Evolutionary conservation across 35 echinoderm and acorn worm genomes (phyloP), one percentile per base, ranked within the genome.

Genomic region (Apostichopus japonicus): DNA sequence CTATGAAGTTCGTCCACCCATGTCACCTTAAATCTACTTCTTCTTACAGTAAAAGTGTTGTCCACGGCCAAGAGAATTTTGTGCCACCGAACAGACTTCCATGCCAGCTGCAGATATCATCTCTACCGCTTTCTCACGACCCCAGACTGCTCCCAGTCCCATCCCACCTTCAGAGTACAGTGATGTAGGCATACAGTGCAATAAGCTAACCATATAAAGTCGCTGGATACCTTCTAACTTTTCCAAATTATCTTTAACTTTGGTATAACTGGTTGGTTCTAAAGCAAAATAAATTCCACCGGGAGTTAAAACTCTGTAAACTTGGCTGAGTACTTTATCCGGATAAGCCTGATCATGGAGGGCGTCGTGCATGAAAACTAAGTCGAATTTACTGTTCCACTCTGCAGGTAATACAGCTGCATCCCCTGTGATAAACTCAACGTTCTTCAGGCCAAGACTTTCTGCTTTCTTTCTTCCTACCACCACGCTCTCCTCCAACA

Each of bases 101-200:
- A 99, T 88, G 6, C 93, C 95, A 78, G 55, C 57, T 77, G 79
- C 79, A 19, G 79, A 15, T 2, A 99, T 33, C 79, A 93, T 93
- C 22, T 96, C 84, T 1, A 70, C 24, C 5, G 91, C 92, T 55
- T 91, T 91, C 77, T 99, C 97, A 59, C 78, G 84, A 10, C 97
- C 97, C 97, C 97, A 99, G n/a, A 81, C 65, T 56, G 93, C 92
- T 0, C 97, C 97, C 23, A 99, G 71, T 0, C 97, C 97, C 27
- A 72, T 24, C 6, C 95, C 93, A 15, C 86, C 94, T 33, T 94
- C 93, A 82, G 77, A 65, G 22, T 92, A 59, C 23, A 94, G 62
- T n/a, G 97, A 96, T 55, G 93, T 77, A 1, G 97, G 95, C 57
- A 99, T 92, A 72, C 97, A 99, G 51, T 99, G 90, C 71, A 99